phyloP scores from a whole-genome alignment of 2,797 vertebrate species.

The Mormyrus proboscirostris region DNA sequence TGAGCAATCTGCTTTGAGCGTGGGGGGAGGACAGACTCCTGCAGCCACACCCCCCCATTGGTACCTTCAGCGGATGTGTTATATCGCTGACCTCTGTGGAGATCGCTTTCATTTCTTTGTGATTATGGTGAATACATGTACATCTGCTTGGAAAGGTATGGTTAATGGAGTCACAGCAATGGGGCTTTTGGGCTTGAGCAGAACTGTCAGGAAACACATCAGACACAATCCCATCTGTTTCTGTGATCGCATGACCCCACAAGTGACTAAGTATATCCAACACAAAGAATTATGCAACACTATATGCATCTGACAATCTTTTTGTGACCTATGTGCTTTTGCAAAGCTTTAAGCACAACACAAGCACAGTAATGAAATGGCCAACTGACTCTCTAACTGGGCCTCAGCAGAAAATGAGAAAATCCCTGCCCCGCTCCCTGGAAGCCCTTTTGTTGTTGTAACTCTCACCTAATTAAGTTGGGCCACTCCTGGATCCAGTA shows the following conservation, averaged over 20 bases:
- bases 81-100: background rate
- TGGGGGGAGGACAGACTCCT: background rate
- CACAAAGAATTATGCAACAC: background rate
- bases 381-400: background rate
- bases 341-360: background rate
- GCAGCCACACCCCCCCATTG: background rate
- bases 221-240: background rate
- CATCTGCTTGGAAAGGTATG: background rate
- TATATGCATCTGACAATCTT: background rate
- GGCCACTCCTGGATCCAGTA: background rate
- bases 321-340: background rate
- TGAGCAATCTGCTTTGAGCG: background rate
- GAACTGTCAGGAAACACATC: background rate
- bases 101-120: background rate
- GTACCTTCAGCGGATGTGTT: background rate
- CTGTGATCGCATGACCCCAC: background rate
- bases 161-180: background rate
- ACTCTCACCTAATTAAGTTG: background rate
- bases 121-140: background rate
- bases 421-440: background rate
- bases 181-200: background rate
- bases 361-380: background rate
- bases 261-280: background rate
- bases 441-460: background rate
- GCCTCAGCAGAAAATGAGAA: background rate